Base-by-base conservation (phyloP, 1,140 invertebrate genomes). In the Neodiprion lecontei region DNA sequence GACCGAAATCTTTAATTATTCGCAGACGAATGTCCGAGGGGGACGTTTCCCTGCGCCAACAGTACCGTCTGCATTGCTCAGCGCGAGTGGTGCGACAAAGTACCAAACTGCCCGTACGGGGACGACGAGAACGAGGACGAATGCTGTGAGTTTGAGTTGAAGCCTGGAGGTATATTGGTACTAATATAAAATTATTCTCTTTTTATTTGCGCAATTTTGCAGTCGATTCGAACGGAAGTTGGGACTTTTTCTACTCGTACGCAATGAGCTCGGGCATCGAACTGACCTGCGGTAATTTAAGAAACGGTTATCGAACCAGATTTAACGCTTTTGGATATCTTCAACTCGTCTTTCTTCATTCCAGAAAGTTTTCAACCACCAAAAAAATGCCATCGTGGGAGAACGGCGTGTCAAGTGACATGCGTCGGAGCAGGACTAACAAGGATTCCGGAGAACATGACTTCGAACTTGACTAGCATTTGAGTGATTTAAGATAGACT, bases 21-120 rank as follows among this genome's bases (percentile, higher is more conserved):
- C 79, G 17, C 76, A 83, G 84, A 87, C 47, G 70, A 79, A 10
- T 95, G 94, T 86, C 89, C 90, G 3, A 84, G 89, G 65, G 92
- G 92, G 75, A 91, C 92, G 69, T 95, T 94, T 85, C 89, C 90
- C 67, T 96, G 95, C 84, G 84, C 88, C 10, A 90, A 91, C 70
- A 94, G 92, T 73, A 88, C 89, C n/a, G 90, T 91, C 69, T 96
- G 95, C 83, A 90, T 95, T 8, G 89, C 91, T 8, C 90, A 91
- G 77, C 90, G 90, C 79, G 88, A 89, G 77, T 89, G 93, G 74
- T 95, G 94, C 84, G 91, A 95, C 83, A 89, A 90, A 3, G 79
- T 87, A 28, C 70, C 76, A 2, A 93, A 96, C 81, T 96, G 95
- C 88, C 88, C 89, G 10, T 90, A 94, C 81, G 90, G 89, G 14